A percentile compares a stretch with the other conserved stretches of the same genome.
These are phyloP conservation scores for Lasius platythorax DNA, from an alignment of 2,888 invertebrate genomes.

Conservation along the genomic window DNA sequence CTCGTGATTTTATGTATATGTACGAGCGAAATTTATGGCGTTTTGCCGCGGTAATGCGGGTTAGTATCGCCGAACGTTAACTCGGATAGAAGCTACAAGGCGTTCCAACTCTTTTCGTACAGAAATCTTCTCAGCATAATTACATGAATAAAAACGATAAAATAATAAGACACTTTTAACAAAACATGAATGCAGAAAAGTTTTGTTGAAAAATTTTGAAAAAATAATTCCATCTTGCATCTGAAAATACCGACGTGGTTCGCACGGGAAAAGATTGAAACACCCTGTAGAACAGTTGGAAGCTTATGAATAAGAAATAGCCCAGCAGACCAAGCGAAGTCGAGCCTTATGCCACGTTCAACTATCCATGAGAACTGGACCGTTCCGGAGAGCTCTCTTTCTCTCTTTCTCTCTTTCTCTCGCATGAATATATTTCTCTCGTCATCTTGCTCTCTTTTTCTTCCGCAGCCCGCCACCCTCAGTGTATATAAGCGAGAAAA, in stretches of 20 bases:
- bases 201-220: not conserved
- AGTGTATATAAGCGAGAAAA: not conserved
- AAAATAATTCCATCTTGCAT: not conserved
- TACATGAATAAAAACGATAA: not conserved
- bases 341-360: slow-evolving; percentile 57
- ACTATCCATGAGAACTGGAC: slow-evolving; percentile 72
- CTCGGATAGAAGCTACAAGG: slow-evolving; percentile 59
- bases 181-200: not conserved
- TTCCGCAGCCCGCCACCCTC: not conserved
- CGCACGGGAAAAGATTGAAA: not conserved
- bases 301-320: slow-evolving; percentile 47
- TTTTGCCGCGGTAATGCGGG: slow-evolving; percentile 57
- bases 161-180: not conserved
- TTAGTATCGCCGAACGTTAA: slow-evolving; percentile 66
- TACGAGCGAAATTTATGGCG: slow-evolving; percentile 54
- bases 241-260: not conserved
- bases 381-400: slow-evolving; percentile 55
- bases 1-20: slow-evolving; percentile 56
- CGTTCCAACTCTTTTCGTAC: not conserved
- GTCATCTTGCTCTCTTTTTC: slow-evolving; percentile 43
- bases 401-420: slow-evolving; percentile 42
- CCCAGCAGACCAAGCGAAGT: slow-evolving; percentile 34
- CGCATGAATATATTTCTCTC: slow-evolving; percentile 26
- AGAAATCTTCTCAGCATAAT: not conserved
- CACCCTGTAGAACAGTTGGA: not conserved